Evolutionary conservation across 2,113 vertebrate genomes (phyloP).

Genomic region (Zosterops pallidus): DNA sequence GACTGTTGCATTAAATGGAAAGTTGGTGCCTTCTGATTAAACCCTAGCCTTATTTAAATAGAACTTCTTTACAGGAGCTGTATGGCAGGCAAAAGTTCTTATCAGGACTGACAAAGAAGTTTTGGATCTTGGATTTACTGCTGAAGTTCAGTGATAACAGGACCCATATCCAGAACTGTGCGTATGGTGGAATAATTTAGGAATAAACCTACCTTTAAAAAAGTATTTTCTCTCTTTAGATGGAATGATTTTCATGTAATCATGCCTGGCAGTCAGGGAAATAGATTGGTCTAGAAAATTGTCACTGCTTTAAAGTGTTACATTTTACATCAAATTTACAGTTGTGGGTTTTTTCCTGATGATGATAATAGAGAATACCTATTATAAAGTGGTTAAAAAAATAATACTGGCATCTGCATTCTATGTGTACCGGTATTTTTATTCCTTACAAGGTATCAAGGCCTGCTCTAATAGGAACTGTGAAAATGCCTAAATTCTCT

Average conservation of each 20-base stretch:
- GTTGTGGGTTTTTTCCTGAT: background rate
- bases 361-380: background rate
- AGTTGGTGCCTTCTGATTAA: background rate
- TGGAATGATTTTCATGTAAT: background rate
- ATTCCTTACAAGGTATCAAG: background rate
- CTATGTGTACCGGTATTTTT: background rate
- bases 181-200: background rate
- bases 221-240: background rate
- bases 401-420: background rate
- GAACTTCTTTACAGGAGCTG: background rate
- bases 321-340: background rate
- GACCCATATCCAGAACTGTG: background rate
- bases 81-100: background rate
- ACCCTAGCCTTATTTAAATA: constrained; percentile 32
- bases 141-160: background rate
- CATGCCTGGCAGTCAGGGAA: background rate
- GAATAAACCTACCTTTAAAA: background rate
- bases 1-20: background rate
- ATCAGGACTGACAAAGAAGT: background rate
- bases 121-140: background rate
- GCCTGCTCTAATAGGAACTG: background rate
- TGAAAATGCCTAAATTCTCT: background rate
- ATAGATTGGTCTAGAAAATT: background rate
- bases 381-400: background rate
- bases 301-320: background rate